phyloP scores from a whole-genome alignment of 2,113 vertebrate genomes.

The Microtus ochrogaster region DNA sequence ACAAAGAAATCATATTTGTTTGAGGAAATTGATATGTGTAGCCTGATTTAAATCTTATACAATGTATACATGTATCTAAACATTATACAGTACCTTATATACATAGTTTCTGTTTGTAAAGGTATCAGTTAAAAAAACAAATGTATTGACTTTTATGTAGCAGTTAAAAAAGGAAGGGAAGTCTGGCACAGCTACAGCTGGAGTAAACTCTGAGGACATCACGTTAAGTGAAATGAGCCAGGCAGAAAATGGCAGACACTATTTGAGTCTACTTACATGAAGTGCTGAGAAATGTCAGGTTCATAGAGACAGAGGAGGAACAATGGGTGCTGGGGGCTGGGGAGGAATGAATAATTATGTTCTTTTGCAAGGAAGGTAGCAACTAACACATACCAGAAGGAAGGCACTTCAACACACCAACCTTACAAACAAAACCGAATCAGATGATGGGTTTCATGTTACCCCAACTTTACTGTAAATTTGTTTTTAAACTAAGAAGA shows the following conservation, averaged over 20 bases:
- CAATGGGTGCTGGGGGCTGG: accelerated
- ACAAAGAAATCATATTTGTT: background rate
- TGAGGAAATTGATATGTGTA: background rate
- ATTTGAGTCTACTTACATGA: background rate
- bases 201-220: background rate
- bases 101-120: background rate
- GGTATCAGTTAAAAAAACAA: background rate
- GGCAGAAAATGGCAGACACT: background rate
- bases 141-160: background rate
- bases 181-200: background rate
- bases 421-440: background rate
- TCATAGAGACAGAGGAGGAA: background rate
- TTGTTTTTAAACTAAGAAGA: background rate
- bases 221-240: background rate
- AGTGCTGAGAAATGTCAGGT: background rate
- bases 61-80: background rate
- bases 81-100: background rate
- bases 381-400: background rate
- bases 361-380: background rate
- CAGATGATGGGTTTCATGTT: background rate
- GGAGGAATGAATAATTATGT: background rate
- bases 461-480: background rate
- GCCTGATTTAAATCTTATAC: background rate
- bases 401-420: background rate
- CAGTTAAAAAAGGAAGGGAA: background rate